Evolutionary conservation across 1,140 invertebrate species (phyloP), one percentile per base, ranked within the genome.

Genomic region (Vollenhovia emeryi): DNA sequence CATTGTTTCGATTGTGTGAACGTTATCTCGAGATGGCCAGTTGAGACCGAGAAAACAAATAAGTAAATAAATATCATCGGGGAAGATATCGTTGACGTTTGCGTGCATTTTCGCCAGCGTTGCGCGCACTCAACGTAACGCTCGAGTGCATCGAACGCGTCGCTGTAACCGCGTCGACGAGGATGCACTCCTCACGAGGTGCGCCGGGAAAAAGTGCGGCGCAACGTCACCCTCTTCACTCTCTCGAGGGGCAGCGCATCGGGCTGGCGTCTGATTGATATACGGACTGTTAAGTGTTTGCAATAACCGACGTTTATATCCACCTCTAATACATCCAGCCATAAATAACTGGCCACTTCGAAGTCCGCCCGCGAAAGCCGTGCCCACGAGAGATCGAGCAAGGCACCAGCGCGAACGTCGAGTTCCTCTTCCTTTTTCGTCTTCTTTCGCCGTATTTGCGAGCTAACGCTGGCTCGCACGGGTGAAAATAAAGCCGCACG

Each of bases 261-360:
- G 74, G 87, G 84, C 87, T 93, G 93, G 92, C 93, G 91, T 94
- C 91, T 94, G 94, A 95, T 95, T 95, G 94, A 95, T 95, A 95
- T 95, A 95, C 93, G 91, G 93, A 94, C 94, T 94, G 94, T 95
- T 95, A 94, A 95, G 94, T 94, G 94, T 94, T 93, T 93, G 93
- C 93, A 94, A 94, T 94, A 90, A 93, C 93, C 92, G 94, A 95
- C 94, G 90, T 95, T 94, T 95, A 95, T 95, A 95, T 93, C 92
- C 91, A 91, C 91, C 92, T 93, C 92, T 92, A 94, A 94, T 95
- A 94, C 93, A 92, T 93, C 90, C 88, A 92, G 91, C 92, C 93
- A 93, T 95, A 95, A 95, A 95, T 95, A 95, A 95, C 92, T 90
- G 75, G 78, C 87, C 92, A 92, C 92, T 94, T 92, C 89, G 89